phyloP scores from a whole-genome alignment of 2,888 invertebrate species.

The Campoplex capitator region DNA sequence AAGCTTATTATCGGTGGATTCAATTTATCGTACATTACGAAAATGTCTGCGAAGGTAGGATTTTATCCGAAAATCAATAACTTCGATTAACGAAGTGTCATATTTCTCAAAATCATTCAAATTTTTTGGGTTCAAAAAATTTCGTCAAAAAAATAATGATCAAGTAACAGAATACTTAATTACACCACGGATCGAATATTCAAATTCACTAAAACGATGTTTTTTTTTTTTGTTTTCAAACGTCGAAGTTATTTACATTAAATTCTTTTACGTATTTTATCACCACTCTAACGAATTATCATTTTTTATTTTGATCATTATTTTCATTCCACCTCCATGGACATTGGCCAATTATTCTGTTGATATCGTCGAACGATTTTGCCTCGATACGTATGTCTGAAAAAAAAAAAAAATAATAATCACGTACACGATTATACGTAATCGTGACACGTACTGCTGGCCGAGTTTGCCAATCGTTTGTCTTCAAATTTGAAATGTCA shows the following conservation, averaged over 20 bases:
- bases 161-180: not conserved
- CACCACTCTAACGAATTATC: not conserved
- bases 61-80: not conserved
- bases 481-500: conserved; percentile 49
- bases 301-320: not conserved
- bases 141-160: not conserved
- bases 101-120: not conserved
- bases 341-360: not conserved
- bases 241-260: not conserved
- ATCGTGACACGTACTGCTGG: conserved; percentile 27
- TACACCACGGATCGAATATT: not conserved
- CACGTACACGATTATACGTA: conserved; percentile 20
- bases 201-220: not conserved
- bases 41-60: not conserved
- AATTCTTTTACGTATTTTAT: not conserved
- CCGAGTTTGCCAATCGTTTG: conserved; percentile 65
- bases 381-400: not conserved
- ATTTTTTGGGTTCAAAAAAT: not conserved
- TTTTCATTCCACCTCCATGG: not conserved
- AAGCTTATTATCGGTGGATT: not conserved
- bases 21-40: not conserved
- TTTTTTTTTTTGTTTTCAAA: not conserved
- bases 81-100: not conserved
- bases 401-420: not conserved
- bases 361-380: not conserved